Base-by-base conservation (phyloP, 2,888 invertebrate genomes). In the Cybosia mesomella region DNA sequence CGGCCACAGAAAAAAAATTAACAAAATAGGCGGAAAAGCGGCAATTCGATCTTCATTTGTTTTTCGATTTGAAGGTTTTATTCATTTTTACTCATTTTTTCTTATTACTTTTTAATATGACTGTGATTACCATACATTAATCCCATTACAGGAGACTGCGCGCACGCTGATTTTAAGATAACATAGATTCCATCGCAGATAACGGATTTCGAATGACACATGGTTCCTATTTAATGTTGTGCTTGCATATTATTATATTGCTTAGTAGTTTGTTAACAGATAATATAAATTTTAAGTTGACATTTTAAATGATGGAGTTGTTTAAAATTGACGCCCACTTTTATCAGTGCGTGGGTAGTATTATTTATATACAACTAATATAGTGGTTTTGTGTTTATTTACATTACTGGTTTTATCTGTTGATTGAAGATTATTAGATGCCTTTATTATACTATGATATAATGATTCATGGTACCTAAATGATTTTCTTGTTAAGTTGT, bases 91-190 rank as follows among this genome's bases (percentile, higher is more conserved):
- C n/a, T n/a, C n/a, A n/a, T n/a, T n/a, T n/a, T n/a, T n/a, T n/a
- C n/a, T 74, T 66, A 70, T 80, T 76, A 80, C 76, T 72, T 68
- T 64, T 65, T 13, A 58, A 62, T 76, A 74, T 72, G 65, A 68
- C 74, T 76, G 64, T 81, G 66, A 79, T 80, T 80, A 81, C 64
- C 67, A 64, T 67, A 70, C 74, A 75, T 81, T 81, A 80, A 81
- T 76, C 65, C 64, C 53, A 70, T 70, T 68, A 73, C 72, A 60
- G 49, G 9, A 67, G 70, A 78, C 71, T 70, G 66, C 61, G 67
- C 55, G 13, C 64, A 43, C 39, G 34, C 64, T 69, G 74, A 76
- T 79, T 71, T 71, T 24, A 36, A 67, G 76, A 79, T 81, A 76
- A 62, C 43, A 67, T 72, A 72, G 79, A 75, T 76, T 71, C 59